Evolutionary conservation across 2,888 invertebrate genomes (phyloP).

Genomic region (Andrena minutula): DNA sequence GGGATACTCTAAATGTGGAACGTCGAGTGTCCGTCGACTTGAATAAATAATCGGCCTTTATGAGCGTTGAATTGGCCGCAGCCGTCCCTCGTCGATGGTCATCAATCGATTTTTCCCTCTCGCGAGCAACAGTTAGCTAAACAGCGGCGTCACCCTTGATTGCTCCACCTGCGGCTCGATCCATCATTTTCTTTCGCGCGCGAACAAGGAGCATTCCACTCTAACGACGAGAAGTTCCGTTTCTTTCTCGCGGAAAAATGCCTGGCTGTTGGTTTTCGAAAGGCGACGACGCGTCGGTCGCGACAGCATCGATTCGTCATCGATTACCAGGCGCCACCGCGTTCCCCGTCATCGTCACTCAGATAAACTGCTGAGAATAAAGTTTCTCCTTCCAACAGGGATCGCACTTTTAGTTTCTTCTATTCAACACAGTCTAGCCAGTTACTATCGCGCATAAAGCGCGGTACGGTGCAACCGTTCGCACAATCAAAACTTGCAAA

Average conservation of each 20-base stretch:
- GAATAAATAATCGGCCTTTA: slow-evolving; percentile 69
- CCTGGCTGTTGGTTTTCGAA: background rate
- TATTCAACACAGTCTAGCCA: slow-evolving; percentile 53
- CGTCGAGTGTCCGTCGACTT: slow-evolving; percentile 59
- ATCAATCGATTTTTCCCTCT: slow-evolving; percentile 7
- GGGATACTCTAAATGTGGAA: slow-evolving; percentile 71
- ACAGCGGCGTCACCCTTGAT: background rate
- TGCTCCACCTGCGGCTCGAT: background rate
- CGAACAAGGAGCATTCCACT: too few relatives aligned
- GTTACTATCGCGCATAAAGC: slow-evolving; percentile 35
- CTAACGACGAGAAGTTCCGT: too few relatives aligned
- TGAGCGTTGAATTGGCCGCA: slow-evolving; percentile 38
- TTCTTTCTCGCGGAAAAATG: background rate
- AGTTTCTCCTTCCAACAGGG: slow-evolving; percentile 57
- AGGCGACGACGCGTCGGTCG: background rate
- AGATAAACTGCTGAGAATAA: slow-evolving; percentile 57
- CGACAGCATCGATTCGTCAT: slow-evolving; percentile 21
- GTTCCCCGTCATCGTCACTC: slow-evolving; percentile 17
- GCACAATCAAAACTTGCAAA: slow-evolving; percentile 67
- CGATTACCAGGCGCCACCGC: slow-evolving; percentile 8
- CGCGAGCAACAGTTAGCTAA: background rate
- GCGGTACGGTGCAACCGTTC: slow-evolving; percentile 1
- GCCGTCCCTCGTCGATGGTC: slow-evolving; percentile 25
- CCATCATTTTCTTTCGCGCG: background rate
- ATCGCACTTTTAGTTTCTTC: slow-evolving; percentile 72